Conservation (phyloP, 2,113 vertebrate genomes). For the Tragelaphus imberbis region DNA sequence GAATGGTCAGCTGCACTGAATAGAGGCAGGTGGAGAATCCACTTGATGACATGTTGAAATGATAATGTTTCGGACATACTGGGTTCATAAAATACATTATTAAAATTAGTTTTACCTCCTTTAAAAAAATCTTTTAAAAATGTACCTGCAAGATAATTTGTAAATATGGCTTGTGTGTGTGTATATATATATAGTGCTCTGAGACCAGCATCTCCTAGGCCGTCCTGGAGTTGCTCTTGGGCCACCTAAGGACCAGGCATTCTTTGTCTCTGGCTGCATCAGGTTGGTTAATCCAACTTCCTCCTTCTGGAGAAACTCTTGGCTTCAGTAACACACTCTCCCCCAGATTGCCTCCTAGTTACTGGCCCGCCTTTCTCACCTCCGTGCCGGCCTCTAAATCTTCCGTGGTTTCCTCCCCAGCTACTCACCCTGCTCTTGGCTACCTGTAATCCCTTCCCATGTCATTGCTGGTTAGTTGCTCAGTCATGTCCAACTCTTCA, state of each 20-base stretch:
- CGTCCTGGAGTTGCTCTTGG: neutral
- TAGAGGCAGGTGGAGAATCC: too few relatives aligned
- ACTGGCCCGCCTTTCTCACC: neutral
- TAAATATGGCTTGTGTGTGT: too few relatives aligned
- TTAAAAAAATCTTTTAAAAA: neutral
- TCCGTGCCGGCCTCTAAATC: neutral
- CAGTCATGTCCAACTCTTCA: neutral
- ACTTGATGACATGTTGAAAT: neutral
- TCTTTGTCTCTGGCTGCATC: neutral
- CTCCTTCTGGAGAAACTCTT: neutral
- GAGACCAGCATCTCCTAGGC: neutral
- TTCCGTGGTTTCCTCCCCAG: neutral
- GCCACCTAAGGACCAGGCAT: neutral
- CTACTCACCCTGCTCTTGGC: neutral
- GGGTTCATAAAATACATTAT: neutral
- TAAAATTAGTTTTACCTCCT: neutral
- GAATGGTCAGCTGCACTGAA: neutral
- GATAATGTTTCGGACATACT: neutral
- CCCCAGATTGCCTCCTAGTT: neutral
- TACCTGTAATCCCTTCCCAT: neutral
- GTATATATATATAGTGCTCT: too few relatives aligned
- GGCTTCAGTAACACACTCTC: neutral
- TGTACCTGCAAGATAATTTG: too few relatives aligned
- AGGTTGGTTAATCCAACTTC: neutral
- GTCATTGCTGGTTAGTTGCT: neutral